A percentile compares a stretch with the other conserved stretches of the same genome.
Evolutionary conservation across 2,797 vertebrate genomes (phyloP).

Genomic region (Falco columbarius): DNA sequence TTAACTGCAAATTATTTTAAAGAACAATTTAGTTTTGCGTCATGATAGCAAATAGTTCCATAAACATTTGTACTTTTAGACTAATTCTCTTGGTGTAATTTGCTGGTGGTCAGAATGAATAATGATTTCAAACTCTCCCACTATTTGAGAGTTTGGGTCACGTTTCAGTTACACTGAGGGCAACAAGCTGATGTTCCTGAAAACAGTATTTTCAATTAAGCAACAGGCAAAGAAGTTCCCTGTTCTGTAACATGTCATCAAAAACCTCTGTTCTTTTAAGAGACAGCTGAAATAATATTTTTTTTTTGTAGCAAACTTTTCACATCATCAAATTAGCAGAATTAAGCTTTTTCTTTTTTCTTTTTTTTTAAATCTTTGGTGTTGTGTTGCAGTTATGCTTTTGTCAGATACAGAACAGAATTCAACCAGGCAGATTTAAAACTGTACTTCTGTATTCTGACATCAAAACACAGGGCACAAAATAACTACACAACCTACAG

Average conservation of each 20-base stretch:
- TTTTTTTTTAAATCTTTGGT: not conserved
- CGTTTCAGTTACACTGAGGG: not conserved
- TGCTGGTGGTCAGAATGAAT: not conserved
- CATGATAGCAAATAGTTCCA: not conserved
- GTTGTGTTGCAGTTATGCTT: not conserved
- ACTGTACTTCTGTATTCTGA: not conserved
- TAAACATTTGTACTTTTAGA: not conserved
- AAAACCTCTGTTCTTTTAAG: not conserved
- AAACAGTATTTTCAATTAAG: not conserved
- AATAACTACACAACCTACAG: not conserved
- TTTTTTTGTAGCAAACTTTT: not conserved
- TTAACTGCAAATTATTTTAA: not conserved
- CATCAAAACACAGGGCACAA: not conserved
- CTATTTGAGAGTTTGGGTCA: not conserved
- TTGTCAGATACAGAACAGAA: not conserved
- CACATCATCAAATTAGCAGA: too few species aligned
- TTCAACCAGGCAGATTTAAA: not conserved
- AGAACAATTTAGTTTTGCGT: not conserved
- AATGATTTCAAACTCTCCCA: not conserved
- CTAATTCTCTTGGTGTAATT: not conserved
- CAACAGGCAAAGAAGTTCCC: not conserved
- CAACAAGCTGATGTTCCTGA: not conserved
- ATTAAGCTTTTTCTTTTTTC: not conserved
- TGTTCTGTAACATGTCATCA: not conserved
- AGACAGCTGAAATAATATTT: not conserved